A percentile compares a stretch with the other conserved stretches of the same genome.
Evolutionary conservation across 2,888 invertebrate species (phyloP).

Genomic region (Erpobdella octoculata): DNA sequence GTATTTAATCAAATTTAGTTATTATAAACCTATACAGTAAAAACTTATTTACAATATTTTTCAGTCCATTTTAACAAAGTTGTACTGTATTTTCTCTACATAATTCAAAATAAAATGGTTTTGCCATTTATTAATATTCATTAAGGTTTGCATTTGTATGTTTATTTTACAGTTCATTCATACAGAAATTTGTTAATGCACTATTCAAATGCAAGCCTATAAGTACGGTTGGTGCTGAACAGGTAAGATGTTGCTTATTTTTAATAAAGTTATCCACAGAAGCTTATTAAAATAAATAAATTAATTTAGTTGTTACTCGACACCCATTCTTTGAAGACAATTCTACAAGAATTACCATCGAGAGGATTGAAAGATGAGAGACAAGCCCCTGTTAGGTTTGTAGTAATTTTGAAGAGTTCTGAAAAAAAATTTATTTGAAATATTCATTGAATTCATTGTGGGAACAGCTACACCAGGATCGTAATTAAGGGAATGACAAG

Average conservation of each 20-base stretch:
- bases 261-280: neutral
- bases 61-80: too few relatives aligned
- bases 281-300: neutral
- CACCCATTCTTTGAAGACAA: constrained; percentile 65
- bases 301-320: constrained; percentile 74
- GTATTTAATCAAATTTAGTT: too few relatives aligned
- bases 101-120: too few relatives aligned
- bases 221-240: constrained; percentile 84
- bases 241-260: constrained; percentile 51
- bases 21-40: too few relatives aligned
- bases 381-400: constrained; percentile 75
- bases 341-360: constrained; percentile 84
- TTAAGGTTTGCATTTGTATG: neutral
- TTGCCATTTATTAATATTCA: neutral
- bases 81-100: too few relatives aligned
- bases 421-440: neutral
- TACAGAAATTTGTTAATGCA: constrained; percentile 82
- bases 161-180: constrained; percentile 64
- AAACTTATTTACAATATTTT: too few relatives aligned
- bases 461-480: constrained; percentile 58
- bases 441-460: neutral
- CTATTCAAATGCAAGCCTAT: constrained; percentile 78
- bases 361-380: constrained; percentile 76
- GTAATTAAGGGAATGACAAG: constrained; percentile 86
- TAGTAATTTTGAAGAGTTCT: neutral